Base-by-base conservation (phyloP, 2,113 vertebrate genomes). In the Cynocephalus volans region DNA sequence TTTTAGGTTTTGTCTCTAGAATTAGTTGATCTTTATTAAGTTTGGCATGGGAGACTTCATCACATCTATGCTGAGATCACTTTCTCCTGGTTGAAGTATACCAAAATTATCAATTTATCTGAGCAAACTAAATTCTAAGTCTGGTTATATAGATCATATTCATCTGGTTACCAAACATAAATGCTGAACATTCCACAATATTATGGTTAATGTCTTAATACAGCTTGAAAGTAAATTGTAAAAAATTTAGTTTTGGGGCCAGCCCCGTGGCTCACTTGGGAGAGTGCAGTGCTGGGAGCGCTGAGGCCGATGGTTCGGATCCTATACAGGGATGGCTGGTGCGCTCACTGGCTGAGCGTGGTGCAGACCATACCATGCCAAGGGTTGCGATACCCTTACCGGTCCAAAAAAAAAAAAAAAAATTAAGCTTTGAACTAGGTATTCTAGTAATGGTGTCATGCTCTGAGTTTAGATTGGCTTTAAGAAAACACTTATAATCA, bases 381-480 rank as follows among this genome's bases (percentile, higher is more conserved):
- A 41, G 41, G 41, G 41, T 41, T 41, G 41, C 41, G 4, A 41
- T 41, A 41, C 41, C 41, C 3, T 41, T 41, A 41, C 41, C 4
- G 41, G 41, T 41, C 41, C 41, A 41, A 41, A 41, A 41, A 41
- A 41, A 41, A 41, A 12, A 50, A 41, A 41, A 67, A n/a, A 93
- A 80, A 76, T 54, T 54, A 64, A 80, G 24, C 76, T 65, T 94
- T 62, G 45, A 82, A 52, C 26, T 45, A 73, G n/a, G 33, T 75
- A 73, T 93, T 88, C 82, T 91, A 50, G n/a, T 81, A 92, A 76
- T 80, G 6, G 19, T 33, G 0, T 86, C 77, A 67, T 73, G n/a
- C 23, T 96, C 86, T 95, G 52, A 88, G 64, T 95, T 97, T 76
- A 88, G 13, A 67, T 84, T 95, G 70, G 62, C 36, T 81, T 95